These are phyloP conservation scores for Mola mola DNA, from an alignment of 2,113 vertebrate species.

Conservation along the genomic window DNA sequence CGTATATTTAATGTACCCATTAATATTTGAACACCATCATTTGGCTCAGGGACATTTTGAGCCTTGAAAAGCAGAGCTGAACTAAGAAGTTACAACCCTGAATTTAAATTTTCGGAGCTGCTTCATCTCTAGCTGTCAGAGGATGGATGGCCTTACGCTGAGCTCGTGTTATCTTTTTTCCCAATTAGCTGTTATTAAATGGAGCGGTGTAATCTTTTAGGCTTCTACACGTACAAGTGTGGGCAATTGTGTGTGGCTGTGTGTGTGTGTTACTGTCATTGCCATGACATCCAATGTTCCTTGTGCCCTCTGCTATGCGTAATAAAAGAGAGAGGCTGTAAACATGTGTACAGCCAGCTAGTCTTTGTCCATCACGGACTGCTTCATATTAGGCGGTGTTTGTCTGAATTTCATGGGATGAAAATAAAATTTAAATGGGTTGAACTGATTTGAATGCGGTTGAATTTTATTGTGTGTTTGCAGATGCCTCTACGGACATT, in stretches of 20 bases:
- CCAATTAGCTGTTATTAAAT: slow-evolving; percentile 46
- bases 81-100: slow-evolving; percentile 17
- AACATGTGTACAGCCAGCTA: slow-evolving; percentile 3
- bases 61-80: slow-evolving; percentile 32
- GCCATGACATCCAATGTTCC: neutral
- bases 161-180: slow-evolving; percentile 31
- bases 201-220: slow-evolving; percentile 12
- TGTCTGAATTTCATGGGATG: neutral
- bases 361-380: slow-evolving; percentile 46
- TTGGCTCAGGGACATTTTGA: slow-evolving; percentile 34
- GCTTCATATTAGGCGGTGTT: slow-evolving; percentile 17
- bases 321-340: slow-evolving; percentile 41
- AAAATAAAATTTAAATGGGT: slow-evolving; percentile 6
- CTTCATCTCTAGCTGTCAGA: slow-evolving; percentile 29
- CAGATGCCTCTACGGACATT: neutral
- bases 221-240: neutral
- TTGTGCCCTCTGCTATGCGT: slow-evolving; percentile 26
- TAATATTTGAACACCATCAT: slow-evolving; percentile 54
- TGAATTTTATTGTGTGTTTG: neutral
- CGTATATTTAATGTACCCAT: slow-evolving; percentile 48
- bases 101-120: slow-evolving; percentile 20
- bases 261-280: slow-evolving; percentile 10
- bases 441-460: neutral
- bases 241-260: neutral
- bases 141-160: neutral